These are phyloP conservation scores for Carassius auratus DNA, from an alignment of 2,113 vertebrate species.

Conservation along the genomic window DNA sequence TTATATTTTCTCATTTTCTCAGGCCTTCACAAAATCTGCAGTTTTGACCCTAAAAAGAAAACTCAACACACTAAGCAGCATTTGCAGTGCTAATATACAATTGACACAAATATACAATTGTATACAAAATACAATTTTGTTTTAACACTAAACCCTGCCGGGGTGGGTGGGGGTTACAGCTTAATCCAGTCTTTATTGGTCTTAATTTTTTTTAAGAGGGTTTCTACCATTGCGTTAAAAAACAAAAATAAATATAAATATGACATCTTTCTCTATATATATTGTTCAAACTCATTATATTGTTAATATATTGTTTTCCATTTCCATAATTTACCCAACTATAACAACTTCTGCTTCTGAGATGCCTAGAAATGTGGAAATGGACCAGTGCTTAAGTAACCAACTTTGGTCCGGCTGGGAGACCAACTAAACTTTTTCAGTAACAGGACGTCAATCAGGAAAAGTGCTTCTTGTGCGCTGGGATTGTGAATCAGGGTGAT, in stretches of 20 bases:
- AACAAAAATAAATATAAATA: too few relatives aligned
- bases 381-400: background rate
- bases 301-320: background rate
- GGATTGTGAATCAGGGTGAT: background rate
- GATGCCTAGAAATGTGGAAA: too few relatives aligned
- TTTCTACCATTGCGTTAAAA: background rate
- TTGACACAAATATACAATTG: too few relatives aligned
- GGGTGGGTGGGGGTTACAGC: too few relatives aligned
- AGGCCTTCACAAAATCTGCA: constrained; percentile 23
- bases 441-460: background rate
- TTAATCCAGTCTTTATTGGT: background rate
- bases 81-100: background rate
- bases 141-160: background rate
- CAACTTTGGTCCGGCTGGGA: background rate
- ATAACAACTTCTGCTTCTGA: background rate
- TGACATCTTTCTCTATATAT: too few relatives aligned
- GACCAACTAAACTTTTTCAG: background rate
- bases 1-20: constrained; percentile 6
- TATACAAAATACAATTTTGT: too few relatives aligned
- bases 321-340: background rate
- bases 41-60: background rate
- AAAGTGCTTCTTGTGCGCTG: background rate
- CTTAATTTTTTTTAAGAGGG: background rate
- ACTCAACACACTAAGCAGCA: background rate
- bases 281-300: too few relatives aligned